A percentile compares a stretch with the other conserved stretches of the same genome.
phyloP scores from a whole-genome alignment of 2,797 vertebrate genomes.

The Rallus crepitans region DNA sequence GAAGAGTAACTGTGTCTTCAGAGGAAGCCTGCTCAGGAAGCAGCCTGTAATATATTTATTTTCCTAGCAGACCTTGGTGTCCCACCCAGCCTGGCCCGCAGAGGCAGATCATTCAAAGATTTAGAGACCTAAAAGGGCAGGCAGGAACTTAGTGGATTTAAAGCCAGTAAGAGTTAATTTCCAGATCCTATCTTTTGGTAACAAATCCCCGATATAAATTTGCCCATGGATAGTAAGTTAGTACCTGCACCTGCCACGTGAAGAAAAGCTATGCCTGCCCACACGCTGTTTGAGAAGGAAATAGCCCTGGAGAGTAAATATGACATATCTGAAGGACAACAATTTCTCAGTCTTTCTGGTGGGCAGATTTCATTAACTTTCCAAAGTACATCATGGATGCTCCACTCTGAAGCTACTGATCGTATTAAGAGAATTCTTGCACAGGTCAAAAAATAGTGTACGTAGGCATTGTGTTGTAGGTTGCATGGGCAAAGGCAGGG shows the following conservation, averaged over 20 bases:
- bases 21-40: neutral
- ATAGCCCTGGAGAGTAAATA: conserved; percentile 7
- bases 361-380: conserved; percentile 39
- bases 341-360: neutral
- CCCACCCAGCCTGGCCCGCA: neutral
- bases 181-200: neutral
- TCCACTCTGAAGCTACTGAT: neutral
- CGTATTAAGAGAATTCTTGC: neutral
- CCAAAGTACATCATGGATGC: neutral
- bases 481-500: neutral
- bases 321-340: conserved; percentile 23
- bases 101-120: neutral
- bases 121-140: neutral
- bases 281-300: neutral
- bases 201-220: neutral
- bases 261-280: neutral
- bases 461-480: neutral
- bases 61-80: neutral
- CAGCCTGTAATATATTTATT: neutral
- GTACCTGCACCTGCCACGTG: neutral
- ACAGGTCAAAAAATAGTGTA: neutral
- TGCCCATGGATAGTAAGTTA: neutral
- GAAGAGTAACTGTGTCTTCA: neutral
- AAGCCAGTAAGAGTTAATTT: neutral
- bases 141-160: neutral